A percentile compares a stretch with the other conserved stretches of the same genome.
Conservation (phyloP, 2,888 invertebrate species). For the Nemotelus pantherinus region DNA sequence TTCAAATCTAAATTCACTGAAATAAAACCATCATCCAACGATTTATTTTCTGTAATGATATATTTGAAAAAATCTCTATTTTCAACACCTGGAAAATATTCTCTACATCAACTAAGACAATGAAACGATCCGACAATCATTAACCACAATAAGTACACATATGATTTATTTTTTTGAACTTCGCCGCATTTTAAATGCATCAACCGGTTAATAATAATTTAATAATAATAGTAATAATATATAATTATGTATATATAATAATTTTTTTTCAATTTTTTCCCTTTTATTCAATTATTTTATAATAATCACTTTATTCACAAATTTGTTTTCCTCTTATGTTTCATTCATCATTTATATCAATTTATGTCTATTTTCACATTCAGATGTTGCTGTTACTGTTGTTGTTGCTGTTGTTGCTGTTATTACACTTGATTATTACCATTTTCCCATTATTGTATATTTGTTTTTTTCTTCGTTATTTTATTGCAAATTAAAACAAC, state of each 20-base stretch:
- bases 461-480: conserved; percentile 2
- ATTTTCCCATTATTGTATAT: too few species aligned
- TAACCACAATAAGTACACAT: conserved; percentile 51
- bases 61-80: too few species aligned
- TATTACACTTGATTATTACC: background rate
- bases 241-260: conserved; percentile 44
- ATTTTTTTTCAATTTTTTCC: conserved; percentile 1
- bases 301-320: conserved; percentile 51
- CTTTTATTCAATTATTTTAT: conserved; percentile 30
- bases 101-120: background rate
- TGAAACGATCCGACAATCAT: conserved; percentile 42
- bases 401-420: conserved; percentile 24
- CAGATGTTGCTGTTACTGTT: conserved; percentile 46
- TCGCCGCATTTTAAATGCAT: conserved; percentile 47
- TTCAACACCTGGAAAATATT: too few species aligned
- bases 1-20: too few species aligned
- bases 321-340: conserved; percentile 35
- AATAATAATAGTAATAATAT: conserved; percentile 46
- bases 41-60: too few species aligned
- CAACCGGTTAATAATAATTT: conserved; percentile 47
- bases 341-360: background rate
- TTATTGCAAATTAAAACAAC: conserved; percentile 38
- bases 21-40: too few species aligned
- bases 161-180: conserved; percentile 50
- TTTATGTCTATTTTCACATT: conserved; percentile 50